Percentiles rank a stretch among this genome's conserved stretches.
Conservation (phyloP, 2,888 invertebrate species). For the Yponomeuta sedellus region DNA sequence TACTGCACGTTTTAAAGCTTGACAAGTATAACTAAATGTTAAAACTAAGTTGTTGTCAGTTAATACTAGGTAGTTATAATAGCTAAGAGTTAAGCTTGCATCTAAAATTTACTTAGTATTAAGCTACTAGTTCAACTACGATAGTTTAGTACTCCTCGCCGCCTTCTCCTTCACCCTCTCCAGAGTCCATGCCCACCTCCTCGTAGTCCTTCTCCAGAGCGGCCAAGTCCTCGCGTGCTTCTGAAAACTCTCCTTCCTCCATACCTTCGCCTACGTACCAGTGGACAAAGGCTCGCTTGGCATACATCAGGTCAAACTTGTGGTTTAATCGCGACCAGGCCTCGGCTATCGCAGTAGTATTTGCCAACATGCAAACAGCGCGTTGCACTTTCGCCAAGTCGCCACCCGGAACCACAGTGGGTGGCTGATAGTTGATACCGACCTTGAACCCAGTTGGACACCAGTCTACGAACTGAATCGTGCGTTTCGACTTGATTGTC, state of each 20-base stretch:
- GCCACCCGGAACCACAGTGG: constrained; percentile 92
- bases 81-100: neutral
- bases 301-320: constrained; percentile 97
- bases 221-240: constrained; percentile 79
- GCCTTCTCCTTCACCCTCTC: constrained; percentile 87
- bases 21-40: neutral
- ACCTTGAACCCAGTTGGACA: constrained; percentile 87
- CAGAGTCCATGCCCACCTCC: constrained; percentile 90
- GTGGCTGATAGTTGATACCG: constrained; percentile 92
- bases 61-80: neutral
- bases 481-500: constrained; percentile 94
- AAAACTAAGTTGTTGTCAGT: neutral
- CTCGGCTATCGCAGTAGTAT: constrained; percentile 98
- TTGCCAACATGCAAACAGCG: constrained; percentile 97
- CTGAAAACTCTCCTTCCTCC: constrained; percentile 92
- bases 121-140: neutral
- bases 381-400: constrained; percentile 95
- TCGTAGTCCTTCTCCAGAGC: constrained; percentile 91
- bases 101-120: neutral
- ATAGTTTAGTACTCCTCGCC: constrained; percentile 81
- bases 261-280: constrained; percentile 93
- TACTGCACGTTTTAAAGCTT: neutral
- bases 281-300: constrained; percentile 96
- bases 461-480: constrained; percentile 96
- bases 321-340: constrained; percentile 97